phyloP scores from a whole-genome alignment of 2,113 vertebrate genomes.

The Monarcha castaneiventris region DNA sequence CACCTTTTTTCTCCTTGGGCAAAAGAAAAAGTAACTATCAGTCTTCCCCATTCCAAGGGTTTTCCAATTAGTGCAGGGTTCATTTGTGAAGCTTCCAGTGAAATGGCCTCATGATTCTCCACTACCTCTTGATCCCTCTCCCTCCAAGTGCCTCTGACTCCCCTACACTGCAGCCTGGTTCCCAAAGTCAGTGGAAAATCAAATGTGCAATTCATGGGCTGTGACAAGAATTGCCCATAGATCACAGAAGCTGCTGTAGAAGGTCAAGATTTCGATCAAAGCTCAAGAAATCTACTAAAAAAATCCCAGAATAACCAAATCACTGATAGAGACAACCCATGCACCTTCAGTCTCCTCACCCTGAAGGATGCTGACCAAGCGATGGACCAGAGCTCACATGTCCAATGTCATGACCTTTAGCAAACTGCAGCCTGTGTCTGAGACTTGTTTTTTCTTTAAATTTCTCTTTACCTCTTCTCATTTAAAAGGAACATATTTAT shows the following conservation, averaged over 20 bases:
- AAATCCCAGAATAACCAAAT: neutral
- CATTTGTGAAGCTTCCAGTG: neutral
- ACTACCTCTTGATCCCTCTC: neutral
- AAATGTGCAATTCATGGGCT: accelerated
- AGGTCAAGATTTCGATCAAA: neutral
- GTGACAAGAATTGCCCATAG: neutral
- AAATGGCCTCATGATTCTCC: neutral
- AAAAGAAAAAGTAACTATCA: neutral
- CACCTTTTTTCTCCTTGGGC: neutral
- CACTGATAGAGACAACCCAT: neutral
- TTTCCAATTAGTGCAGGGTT: neutral
- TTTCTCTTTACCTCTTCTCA: neutral
- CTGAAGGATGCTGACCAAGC: neutral
- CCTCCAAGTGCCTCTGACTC: neutral
- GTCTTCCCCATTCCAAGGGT: neutral
- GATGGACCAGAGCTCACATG: accelerated
- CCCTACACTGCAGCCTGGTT: accelerated
- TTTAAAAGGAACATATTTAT: neutral
- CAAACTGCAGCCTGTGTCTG: neutral
- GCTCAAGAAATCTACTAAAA: neutral
- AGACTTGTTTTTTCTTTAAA: neutral
- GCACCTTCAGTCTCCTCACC: neutral
- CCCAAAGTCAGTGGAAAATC: neutral
- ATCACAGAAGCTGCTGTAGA: neutral
- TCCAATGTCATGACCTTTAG: accelerated